Percentiles rank a stretch among this genome's conserved stretches.
Evolutionary conservation across 2,888 invertebrate species (phyloP).

Genomic region (Nemoura dubitans): DNA sequence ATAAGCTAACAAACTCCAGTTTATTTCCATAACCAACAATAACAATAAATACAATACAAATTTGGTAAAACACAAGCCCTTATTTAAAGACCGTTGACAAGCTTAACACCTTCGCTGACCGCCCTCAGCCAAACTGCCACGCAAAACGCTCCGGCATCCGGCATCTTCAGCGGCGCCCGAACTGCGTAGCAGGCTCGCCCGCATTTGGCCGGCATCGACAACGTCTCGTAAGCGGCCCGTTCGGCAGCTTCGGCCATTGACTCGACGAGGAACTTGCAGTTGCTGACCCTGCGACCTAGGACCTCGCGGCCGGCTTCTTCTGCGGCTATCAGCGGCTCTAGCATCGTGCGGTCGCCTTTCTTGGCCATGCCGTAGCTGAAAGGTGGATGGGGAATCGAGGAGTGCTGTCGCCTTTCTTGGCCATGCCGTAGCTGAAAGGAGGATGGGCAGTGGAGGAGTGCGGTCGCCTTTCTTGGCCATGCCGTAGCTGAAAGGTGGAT

Average conservation of each 20-base stretch:
- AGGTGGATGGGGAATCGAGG: too few relatives aligned
- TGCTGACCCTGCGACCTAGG: not conserved
- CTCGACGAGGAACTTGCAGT: not conserved
- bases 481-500: conserved; percentile 54
- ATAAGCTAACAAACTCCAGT: too few relatives aligned
- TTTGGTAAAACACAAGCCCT: too few relatives aligned
- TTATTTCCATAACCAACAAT: too few relatives aligned
- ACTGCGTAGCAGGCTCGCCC: conserved; percentile 62
- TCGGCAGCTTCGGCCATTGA: conserved; percentile 56
- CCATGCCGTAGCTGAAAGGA: conserved; percentile 61
- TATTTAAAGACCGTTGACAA: not conserved
- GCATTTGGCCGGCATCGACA: conserved; percentile 53
- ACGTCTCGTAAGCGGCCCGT: conserved; percentile 55
- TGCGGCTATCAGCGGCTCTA: conserved; percentile 56
- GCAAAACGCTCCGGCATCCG: conserved; percentile 70
- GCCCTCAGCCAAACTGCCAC: conserved; percentile 70
- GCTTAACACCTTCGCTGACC: conserved; percentile 59
- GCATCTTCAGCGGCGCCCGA: conserved; percentile 55
- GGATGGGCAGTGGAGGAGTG: conserved; percentile 62
- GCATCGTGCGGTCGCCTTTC: conserved; percentile 80
- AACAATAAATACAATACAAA: too few relatives aligned
- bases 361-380: conserved; percentile 72
- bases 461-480: conserved; percentile 77
- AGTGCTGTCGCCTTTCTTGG: conserved; percentile 78
- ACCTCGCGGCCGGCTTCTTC: conserved; percentile 20